Conservation (phyloP, 92 coral and sea anemone genomes). For the Scolanthus callimorphus region DNA sequence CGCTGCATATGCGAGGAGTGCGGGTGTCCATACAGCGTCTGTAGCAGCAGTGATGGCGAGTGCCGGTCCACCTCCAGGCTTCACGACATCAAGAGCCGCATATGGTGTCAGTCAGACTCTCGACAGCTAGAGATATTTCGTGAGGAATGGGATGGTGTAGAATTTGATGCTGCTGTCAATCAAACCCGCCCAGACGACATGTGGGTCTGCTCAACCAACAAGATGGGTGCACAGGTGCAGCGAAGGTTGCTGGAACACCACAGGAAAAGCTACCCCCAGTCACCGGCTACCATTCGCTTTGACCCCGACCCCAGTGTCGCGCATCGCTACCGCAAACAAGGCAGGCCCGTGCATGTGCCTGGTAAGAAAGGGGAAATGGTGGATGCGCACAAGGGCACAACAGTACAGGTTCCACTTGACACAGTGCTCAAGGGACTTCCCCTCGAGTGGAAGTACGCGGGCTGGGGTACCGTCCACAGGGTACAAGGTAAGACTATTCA, state of each 20-base stretch:
- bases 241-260: conserved; percentile 18
- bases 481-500: conserved; percentile 11
- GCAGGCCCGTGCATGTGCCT: conserved; percentile 9
- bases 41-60: neutral
- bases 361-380: neutral
- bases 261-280: conserved; percentile 9
- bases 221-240: conserved; percentile 16
- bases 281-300: conserved; percentile 21
- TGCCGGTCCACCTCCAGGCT: conserved; percentile 2
- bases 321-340: conserved; percentile 21
- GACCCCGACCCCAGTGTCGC: conserved; percentile 23
- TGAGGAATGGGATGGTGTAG: conserved; percentile 7
- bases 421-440: conserved; percentile 7
- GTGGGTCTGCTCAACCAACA: conserved; percentile 26
- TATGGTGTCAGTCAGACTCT: conserved; percentile 16
- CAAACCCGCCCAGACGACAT: conserved; percentile 12
- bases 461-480: conserved; percentile 24
- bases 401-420: conserved; percentile 15
- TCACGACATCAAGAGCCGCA: conserved; percentile 8
- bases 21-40: neutral
- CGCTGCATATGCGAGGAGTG: conserved; percentile 15
- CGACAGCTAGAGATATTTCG: conserved; percentile 14
- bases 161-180: conserved; percentile 13
- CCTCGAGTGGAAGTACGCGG: conserved; percentile 34
- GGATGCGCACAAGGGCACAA: conserved; percentile 1